phyloP scores from a whole-genome alignment of 2,113 vertebrate genomes.

The cattle (Bos taurus) region ARS-UCD2.0 NC_037334.1:90699501-90700000 shows the following conservation, averaged over 20 bases:
- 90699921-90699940: not conserved
- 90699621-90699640: not conserved
- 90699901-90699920: not conserved
- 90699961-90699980: not conserved
- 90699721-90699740: not conserved
- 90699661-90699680: not conserved
- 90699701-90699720: too few species aligned
- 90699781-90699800: not conserved
- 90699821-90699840: slow-evolving; percentile 24
- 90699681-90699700: not conserved
- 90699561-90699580: not conserved
- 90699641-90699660: not conserved
- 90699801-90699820: not conserved
- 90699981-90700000: not conserved
- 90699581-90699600: not conserved
- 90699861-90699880: not conserved
- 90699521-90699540: not conserved
- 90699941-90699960: not conserved
- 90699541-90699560: not conserved
- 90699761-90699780: not conserved
- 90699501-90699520: not conserved
- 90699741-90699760: not conserved
- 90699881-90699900: slow-evolving; percentile 10
- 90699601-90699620: not conserved
- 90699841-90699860: not conserved